phyloP scores from a whole-genome alignment of 2,113 vertebrate genomes.

The Neomonachus schauinslandi region DNA sequence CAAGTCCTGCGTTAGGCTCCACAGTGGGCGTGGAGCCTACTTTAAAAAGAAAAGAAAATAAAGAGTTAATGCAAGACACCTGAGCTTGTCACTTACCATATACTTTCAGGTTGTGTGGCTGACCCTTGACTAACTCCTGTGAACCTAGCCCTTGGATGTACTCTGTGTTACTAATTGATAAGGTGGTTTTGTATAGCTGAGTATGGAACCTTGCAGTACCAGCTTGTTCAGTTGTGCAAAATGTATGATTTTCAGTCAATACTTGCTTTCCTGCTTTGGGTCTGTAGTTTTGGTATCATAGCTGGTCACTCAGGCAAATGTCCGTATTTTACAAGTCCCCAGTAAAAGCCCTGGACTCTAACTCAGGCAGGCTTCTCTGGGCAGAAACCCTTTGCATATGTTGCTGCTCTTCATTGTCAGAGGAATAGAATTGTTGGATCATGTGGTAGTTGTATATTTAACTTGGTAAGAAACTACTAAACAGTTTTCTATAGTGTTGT shows the following conservation, averaged over 20 bases:
- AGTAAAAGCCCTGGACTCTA: not conserved
- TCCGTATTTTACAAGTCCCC: not conserved
- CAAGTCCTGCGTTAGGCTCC: not conserved
- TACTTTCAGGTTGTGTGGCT: not conserved
- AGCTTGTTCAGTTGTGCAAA: not conserved
- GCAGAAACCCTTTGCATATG: not conserved
- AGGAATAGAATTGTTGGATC: not conserved
- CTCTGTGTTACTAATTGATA: not conserved
- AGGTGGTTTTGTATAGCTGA: not conserved
- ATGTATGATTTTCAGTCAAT: not conserved
- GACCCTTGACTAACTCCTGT: not conserved
- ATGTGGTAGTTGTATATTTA: not conserved
- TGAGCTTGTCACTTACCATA: not conserved
- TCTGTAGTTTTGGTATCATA: not conserved
- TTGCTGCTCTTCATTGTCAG: not conserved
- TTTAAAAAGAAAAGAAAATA: not conserved
- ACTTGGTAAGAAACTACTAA: not conserved
- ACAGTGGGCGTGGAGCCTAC: not conserved
- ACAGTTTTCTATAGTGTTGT: not conserved
- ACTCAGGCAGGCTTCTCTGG: not conserved
- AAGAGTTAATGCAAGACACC: not conserved
- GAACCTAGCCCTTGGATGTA: not conserved
- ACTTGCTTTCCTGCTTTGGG: not conserved
- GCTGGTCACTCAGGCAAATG: not conserved
- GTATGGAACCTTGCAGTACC: not conserved